Base-by-base conservation (phyloP, 2,797 vertebrate genomes). In the Characodon lateralis region DNA sequence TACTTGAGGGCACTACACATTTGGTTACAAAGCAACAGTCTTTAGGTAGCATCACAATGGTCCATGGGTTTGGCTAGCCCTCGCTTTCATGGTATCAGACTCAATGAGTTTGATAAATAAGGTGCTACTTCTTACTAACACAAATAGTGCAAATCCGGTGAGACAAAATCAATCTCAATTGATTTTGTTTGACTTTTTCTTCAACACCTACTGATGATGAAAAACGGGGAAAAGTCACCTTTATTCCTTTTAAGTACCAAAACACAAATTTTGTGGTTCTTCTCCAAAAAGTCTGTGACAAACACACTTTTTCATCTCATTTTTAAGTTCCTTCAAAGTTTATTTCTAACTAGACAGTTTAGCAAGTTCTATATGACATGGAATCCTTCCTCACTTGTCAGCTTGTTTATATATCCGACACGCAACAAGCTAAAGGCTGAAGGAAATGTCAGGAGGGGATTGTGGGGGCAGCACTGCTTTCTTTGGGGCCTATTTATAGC, bases 391-490 rank as follows among this genome's bases (percentile, higher is more conserved):
- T 55, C 2, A 2, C 78, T 84, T 80, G 77, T 83, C 78, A 76
- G 68, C 78, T 80, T 81, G 80, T 85, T 85, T 85, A 66, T 83
- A 78, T 61, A 9, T 35, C 61, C 69, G 70, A 81, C 79, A 81
- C 77, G 87, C 75, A 24, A 85, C 86, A 77, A 83, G 76, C 76
- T 61, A 77, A 83, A 22, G 13, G 65, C 61, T 56, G 81, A 73
- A 6, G 76, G 71, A 82, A 85, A 90, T 84, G 82, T 87, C 88
- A 80, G 46, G 76, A 80, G 82, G 81, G 78, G 72, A 43, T 43
- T n/a, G 76, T 53, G 59, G 72, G 83, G 79, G 78, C 84, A 77
- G 65, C 68, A 26, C 43, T 1, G 73, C 70, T 46, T 63, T 87
- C 77, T 48, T 20, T 76, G 72, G 10, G 81, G 56, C 48, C 82